Percentiles rank a stretch among this genome's conserved stretches.
Conservation (phyloP, 2,797 vertebrate species). For the Austrolebias charrua region DNA sequence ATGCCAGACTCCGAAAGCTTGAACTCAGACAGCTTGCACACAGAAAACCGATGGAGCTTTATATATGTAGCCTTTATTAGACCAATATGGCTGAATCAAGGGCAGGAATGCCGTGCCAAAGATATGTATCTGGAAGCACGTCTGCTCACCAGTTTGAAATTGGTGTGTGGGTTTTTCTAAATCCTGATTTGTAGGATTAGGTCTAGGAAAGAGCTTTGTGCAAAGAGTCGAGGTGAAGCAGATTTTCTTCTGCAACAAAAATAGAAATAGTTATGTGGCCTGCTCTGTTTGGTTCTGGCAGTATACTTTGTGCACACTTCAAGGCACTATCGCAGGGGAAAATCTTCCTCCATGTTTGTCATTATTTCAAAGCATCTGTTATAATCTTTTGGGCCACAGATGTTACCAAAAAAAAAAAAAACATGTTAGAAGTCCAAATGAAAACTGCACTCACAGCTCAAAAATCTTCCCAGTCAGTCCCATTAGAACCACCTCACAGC, state of each 20-base stretch:
- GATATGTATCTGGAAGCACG: slow-evolving; percentile 33
- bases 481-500: slow-evolving; percentile 40
- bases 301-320: slow-evolving; percentile 18
- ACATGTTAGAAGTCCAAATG: slow-evolving; percentile 14
- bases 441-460: slow-evolving; percentile 4
- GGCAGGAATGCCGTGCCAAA: slow-evolving; percentile 41
- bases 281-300: slow-evolving; percentile 8
- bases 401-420: slow-evolving; percentile 20
- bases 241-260: slow-evolving; percentile 10
- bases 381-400: slow-evolving; percentile 30
- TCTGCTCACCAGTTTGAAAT: slow-evolving; percentile 30
- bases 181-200: slow-evolving; percentile 1
- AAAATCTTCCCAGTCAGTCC: slow-evolving; percentile 4
- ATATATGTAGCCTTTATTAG: slow-evolving; percentile 61
- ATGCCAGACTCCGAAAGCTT: slow-evolving; percentile 41
- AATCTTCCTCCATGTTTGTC: slow-evolving; percentile 24
- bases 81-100: slow-evolving; percentile 55
- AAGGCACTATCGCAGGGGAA: slow-evolving; percentile 16
- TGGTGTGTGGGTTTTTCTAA: slow-evolving; percentile 31
- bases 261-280: not conserved
- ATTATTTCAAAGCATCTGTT: slow-evolving; percentile 32
- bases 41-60: slow-evolving; percentile 50
- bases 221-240: slow-evolving; percentile 21
- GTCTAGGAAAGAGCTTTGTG: slow-evolving; percentile 7
- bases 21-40: slow-evolving; percentile 48